A percentile compares a stretch with the other conserved stretches of the same genome.
Conservation (phyloP, 2,888 invertebrate species). For the Hymenopus coronatus region DNA sequence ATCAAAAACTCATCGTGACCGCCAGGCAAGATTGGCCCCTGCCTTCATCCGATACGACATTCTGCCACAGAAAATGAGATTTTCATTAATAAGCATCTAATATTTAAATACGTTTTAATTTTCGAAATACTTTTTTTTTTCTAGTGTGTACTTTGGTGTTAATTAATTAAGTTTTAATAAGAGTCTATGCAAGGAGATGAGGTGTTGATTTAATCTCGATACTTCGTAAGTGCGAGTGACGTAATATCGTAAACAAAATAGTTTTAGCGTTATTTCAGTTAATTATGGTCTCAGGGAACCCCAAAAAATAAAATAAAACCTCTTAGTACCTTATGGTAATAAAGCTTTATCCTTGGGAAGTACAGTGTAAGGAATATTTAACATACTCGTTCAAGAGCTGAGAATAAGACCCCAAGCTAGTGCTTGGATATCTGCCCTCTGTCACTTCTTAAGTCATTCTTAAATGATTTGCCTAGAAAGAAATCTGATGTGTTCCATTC, state of each 20-base stretch:
- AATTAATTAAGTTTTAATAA: not conserved
- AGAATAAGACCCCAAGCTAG: too few relatives aligned
- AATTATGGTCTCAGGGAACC: not conserved
- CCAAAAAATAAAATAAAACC: not conserved
- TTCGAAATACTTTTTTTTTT: not conserved
- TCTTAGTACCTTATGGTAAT: not conserved
- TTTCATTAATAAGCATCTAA: not conserved
- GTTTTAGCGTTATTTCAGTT: not conserved
- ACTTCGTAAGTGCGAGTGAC: not conserved
- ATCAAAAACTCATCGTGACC: not conserved
- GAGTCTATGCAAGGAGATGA: not conserved
- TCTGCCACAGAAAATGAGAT: not conserved
- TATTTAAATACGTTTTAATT: not conserved
- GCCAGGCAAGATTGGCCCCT: not conserved
- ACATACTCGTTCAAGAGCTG: too few relatives aligned
- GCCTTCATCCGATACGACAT: not conserved
- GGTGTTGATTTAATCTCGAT: not conserved
- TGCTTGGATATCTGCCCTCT: too few relatives aligned
- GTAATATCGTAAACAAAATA: not conserved
- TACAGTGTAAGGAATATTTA: too few relatives aligned
- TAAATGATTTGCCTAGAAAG: too few relatives aligned
- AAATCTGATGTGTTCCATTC: too few relatives aligned
- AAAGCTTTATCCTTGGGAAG: not conserved
- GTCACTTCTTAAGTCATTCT: too few relatives aligned
- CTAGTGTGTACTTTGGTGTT: not conserved